Base-by-base conservation (phyloP, 2,113 vertebrate genomes). In the Dicaeum eximium region DNA sequence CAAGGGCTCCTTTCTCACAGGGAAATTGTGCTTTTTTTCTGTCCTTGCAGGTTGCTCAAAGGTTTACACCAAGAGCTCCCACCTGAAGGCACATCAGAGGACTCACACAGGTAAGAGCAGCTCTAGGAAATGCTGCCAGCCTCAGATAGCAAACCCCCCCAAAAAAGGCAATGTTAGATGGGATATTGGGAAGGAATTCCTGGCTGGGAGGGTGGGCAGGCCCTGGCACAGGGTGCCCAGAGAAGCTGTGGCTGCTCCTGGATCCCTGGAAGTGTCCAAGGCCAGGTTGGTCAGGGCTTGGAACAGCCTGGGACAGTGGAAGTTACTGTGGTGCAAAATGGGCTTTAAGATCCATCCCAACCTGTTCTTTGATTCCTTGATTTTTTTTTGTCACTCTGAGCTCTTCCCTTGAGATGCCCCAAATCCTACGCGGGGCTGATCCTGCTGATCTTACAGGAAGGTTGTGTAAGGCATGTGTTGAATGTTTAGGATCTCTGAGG, bases 31-130 rank as follows among this genome's bases (percentile, higher is more conserved):
- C 1, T 62, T 78, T n/a, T n/a, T 21, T 54, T 57, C 45, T 95
- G 23, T 33, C 89, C 88, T 72, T 45, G 31, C 97, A 99, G 99
- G 98, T 66, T 99, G 99, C 97, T 96, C 97, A 15, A 99, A 99
- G 93, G 99, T 99, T 98, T 99, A 99, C 96, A 99, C 99, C 96
- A 99, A 99, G 98, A 99, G 99, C 95, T 99, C 99, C 42, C 99
- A 99, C 84, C 98, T 99, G 97, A 99, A 99, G 97, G 99, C 99
- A 3, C 99, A 99, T 86, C 99, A 99, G 95, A 98, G 99, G 90
- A 99, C 99, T 66, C 99, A 99, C 96, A 99, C 99, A 92, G 99
- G 99, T 99, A 97, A 94, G 97, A 62, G 67, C 51, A 57, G 20
- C 54, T 3, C 7, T 45, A 19, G 61, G 50, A 56, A 37, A 4